Conservation (phyloP, 2,888 invertebrate species). For the Aricia artaxerxes region DNA sequence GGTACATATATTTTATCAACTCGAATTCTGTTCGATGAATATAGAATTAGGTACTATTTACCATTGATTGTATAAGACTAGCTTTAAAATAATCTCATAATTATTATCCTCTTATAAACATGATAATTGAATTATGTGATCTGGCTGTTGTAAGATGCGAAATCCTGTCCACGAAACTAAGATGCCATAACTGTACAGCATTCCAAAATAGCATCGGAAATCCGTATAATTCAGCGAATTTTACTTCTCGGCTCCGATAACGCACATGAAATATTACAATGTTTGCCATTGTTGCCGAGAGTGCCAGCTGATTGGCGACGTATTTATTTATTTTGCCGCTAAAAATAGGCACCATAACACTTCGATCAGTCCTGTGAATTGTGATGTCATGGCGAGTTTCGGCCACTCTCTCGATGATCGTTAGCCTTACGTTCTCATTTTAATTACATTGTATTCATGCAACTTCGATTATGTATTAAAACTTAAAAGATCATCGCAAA, state of each 20-base stretch:
- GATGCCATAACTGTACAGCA: not conserved
- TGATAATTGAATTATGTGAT: not conserved
- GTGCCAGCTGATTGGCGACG: slow-evolving; percentile 13
- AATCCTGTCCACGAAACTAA: not conserved
- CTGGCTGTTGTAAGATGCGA: not conserved
- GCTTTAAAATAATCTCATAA: not conserved
- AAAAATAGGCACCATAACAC: slow-evolving; percentile 1
- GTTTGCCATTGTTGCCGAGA: slow-evolving; percentile 5
- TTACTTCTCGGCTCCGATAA: not conserved
- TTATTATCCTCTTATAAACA: not conserved
- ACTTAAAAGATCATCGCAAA: not conserved
- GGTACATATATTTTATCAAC: not conserved
- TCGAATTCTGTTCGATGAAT: not conserved
- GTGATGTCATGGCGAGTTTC: not conserved
- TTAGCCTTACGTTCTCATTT: not conserved
- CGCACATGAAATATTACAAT: not conserved
- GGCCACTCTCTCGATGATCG: not conserved
- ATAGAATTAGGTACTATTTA: no score
- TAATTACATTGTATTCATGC: not conserved
- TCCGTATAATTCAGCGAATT: slow-evolving; percentile 2
- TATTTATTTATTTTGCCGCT: slow-evolving; percentile 3
- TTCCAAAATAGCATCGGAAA: not conserved
- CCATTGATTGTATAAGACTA: not conserved
- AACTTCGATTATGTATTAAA: not conserved
- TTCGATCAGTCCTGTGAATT: not conserved